Conservation (phyloP, 2,797 vertebrate genomes). For the Oreonectes daqikongensis region DNA sequence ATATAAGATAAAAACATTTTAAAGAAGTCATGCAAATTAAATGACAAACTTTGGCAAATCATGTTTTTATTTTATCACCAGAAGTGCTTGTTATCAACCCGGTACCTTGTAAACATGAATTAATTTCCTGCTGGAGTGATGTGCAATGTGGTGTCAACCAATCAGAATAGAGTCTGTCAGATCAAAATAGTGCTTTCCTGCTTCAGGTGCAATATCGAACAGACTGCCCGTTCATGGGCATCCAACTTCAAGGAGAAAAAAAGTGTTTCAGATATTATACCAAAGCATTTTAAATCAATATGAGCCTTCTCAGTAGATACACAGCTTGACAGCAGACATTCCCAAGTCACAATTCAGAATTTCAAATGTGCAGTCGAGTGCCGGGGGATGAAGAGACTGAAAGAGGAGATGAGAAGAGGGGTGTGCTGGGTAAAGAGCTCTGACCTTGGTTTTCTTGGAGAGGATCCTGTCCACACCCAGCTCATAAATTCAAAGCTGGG, state of each 20-base stretch:
- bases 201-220: neutral
- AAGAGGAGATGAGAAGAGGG: constrained; percentile 22
- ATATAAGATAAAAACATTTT: neutral
- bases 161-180: neutral
- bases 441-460: constrained; percentile 58
- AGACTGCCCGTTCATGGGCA: neutral
- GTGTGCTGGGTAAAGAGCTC: neutral
- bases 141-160: neutral
- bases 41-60: neutral
- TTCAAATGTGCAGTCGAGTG: constrained; percentile 29
- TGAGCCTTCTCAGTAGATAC: neutral
- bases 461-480: constrained; percentile 32
- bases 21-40: neutral
- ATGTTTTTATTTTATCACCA: neutral
- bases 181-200: neutral
- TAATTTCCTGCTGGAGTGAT: neutral
- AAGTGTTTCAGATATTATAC: neutral
- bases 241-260: neutral
- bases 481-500: constrained; percentile 54
- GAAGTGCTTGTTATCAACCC: neutral
- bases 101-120: neutral
- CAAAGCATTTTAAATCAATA: constrained; percentile 1
- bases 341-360: neutral
- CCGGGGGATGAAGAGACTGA: constrained; percentile 15
- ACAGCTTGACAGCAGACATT: neutral